Percentiles rank a stretch among this genome's conserved stretches.
phyloP scores from a whole-genome alignment of 2,797 vertebrate species.

The Dendrocincla tyrannina region DNA sequence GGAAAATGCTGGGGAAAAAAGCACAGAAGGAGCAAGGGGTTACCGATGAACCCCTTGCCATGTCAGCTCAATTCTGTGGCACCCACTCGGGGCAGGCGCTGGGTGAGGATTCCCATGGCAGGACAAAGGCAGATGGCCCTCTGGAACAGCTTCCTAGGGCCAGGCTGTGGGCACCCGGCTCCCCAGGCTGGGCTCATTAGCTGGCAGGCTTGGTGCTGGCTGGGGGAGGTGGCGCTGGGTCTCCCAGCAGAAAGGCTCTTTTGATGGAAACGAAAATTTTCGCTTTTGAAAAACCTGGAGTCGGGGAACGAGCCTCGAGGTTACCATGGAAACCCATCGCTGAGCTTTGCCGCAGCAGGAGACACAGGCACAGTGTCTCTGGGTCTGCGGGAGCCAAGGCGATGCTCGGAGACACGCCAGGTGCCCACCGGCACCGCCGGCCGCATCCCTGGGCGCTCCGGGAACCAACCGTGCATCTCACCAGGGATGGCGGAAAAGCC shows the following conservation, averaged over 20 bases:
- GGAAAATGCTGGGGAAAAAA: neutral
- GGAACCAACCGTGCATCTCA: rapidly evolving
- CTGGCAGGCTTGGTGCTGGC: neutral
- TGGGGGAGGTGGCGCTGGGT: neutral
- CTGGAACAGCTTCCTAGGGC: neutral
- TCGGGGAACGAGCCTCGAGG: conserved; percentile 23
- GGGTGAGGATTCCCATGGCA: neutral
- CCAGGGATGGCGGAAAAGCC: rapidly evolving
- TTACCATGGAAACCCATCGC: conserved; percentile 66
- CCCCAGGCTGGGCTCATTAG: neutral
- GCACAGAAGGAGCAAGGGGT: rapidly evolving
- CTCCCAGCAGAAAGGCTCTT: conserved; percentile 15
- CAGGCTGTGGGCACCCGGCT: neutral
- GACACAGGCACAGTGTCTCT: neutral
- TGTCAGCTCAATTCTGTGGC: rapidly evolving
- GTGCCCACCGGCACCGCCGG: rapidly evolving
- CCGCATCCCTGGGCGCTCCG: neutral
- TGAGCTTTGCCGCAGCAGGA: conserved; percentile 11
- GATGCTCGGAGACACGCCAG: rapidly evolving
- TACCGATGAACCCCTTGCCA: rapidly evolving
- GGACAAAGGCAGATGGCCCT: neutral
- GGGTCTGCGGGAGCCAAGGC: neutral
- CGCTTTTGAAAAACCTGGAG: conserved; percentile 36
- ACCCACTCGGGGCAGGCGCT: rapidly evolving
- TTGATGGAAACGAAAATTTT: conserved; percentile 43